A percentile compares a stretch with the other conserved stretches of the same genome.
Conservation (phyloP, 2,888 invertebrate species). For the Oscheius sp. region DNA sequence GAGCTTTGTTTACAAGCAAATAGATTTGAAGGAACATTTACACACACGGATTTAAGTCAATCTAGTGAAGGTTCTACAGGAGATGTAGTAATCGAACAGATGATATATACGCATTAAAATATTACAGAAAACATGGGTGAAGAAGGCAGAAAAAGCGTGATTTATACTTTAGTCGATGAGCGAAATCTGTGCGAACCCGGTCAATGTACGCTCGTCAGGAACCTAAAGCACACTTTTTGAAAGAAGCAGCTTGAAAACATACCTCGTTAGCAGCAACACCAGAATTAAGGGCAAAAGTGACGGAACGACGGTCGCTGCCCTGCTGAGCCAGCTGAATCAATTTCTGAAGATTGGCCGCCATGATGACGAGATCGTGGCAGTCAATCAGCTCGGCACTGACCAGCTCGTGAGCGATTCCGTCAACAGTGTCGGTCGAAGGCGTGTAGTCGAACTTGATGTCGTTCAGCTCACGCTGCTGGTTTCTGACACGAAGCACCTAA, state of each 20-base stretch:
- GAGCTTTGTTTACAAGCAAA: too few species aligned
- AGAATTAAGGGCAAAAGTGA: constrained; percentile 76
- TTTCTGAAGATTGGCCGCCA: constrained; percentile 84
- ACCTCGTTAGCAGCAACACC: constrained; percentile 75
- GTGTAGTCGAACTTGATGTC: constrained; percentile 98
- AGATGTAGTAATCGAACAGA: too few species aligned
- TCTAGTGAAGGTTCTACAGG: too few species aligned
- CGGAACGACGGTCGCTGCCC: constrained; percentile 56
- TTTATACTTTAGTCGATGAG: constrained; percentile 75
- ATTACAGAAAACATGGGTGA: too few species aligned
- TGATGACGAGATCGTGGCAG: constrained; percentile 88
- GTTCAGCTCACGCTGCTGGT: constrained; percentile 89
- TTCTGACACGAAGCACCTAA: constrained; percentile 76
- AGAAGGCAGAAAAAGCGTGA: constrained; percentile 5
- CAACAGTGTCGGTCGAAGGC: constrained; percentile 71
- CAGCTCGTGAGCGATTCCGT: constrained; percentile 73
- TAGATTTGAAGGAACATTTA: too few species aligned
- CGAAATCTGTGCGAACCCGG: constrained; percentile 97
- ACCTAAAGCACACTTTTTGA: constrained; percentile 44
- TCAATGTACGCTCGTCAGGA: constrained; percentile 91
- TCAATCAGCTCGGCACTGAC: constrained; percentile 95
- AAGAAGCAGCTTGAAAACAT: neutral
- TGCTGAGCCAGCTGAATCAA: constrained; percentile 66
- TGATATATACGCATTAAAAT: too few species aligned
- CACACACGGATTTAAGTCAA: too few species aligned